Evolutionary conservation across 2,888 invertebrate genomes (phyloP).

Genomic region (Drosophila emarginata): DNA sequence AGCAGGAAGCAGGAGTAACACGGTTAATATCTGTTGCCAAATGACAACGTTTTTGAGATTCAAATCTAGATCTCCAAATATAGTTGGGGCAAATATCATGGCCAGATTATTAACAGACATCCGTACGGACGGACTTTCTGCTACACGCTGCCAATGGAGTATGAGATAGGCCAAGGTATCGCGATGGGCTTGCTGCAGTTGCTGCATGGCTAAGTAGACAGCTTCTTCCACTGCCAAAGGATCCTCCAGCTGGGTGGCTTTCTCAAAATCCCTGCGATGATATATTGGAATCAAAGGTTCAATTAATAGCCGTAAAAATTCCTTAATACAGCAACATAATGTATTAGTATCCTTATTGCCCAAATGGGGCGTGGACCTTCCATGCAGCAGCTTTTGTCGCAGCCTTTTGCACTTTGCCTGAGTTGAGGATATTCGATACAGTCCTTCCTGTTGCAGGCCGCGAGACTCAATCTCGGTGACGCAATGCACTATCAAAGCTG

Average conservation of each 20-base stretch:
- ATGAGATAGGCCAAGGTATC: constrained; percentile 65
- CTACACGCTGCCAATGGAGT: constrained; percentile 68
- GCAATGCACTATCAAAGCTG: constrained; percentile 67
- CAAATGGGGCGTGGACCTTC: constrained; percentile 56
- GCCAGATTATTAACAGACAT: constrained; percentile 61
- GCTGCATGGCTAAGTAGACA: constrained; percentile 45
- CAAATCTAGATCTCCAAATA: constrained; percentile 60
- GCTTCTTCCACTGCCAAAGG: constrained; percentile 50
- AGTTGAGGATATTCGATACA: constrained; percentile 67
- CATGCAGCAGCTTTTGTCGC: constrained; percentile 59
- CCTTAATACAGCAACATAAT: constrained; percentile 63
- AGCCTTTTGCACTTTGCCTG: constrained; percentile 62
- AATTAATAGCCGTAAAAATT: constrained; percentile 57
- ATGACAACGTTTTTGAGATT: constrained; percentile 53
- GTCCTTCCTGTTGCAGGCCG: constrained; percentile 61
- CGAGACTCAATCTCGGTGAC: constrained; percentile 66
- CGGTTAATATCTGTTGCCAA: constrained; percentile 59
- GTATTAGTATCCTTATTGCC: constrained; percentile 64
- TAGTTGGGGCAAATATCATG: constrained; percentile 62
- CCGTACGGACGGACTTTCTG: constrained; percentile 54
- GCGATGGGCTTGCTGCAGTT: constrained; percentile 52
- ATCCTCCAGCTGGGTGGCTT: constrained; percentile 48
- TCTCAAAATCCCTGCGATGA: constrained; percentile 44
- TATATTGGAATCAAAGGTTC: constrained; percentile 56
- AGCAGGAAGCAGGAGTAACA: constrained; percentile 43